Base-by-base conservation (phyloP, 2,797 vertebrate species). In the Mus spretus region DNA sequence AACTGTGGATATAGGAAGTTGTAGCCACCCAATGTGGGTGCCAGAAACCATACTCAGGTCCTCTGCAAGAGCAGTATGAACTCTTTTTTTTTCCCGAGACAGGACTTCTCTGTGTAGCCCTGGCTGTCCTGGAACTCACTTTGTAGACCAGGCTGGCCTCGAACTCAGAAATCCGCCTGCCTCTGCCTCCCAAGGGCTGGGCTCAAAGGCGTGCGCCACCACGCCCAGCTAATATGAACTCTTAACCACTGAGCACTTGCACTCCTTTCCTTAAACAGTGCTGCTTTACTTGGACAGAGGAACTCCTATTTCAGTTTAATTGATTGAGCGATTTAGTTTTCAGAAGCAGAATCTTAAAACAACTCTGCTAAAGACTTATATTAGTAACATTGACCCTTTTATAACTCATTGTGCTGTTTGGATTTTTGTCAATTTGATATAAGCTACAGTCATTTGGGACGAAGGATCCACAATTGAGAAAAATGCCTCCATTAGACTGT, bases 281-380 rank as follows among this genome's bases (percentile, higher is more conserved):
- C 75, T 90, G 57, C 37, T 44, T 79, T 87, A 85, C 89, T 96
- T 87, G 94, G 84, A 82, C 57, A 78, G 81, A 94, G 70, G n/a
- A 97, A 83, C 57, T 63, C 53, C 24, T 63, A 67, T 96, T 88
- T 94, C 91, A 44, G 81, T 96, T 95, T 94, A 94, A 95, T 77
- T 80, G 20, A n/a, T 78, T 92, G 20, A 93, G 65, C 57, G 47
- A 88, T 93, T 59, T 94, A 91, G 93, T 93, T 95, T 75, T 85
- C 50, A 94, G 15, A 90, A 65, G 31, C 10, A 95, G 44, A 92
- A 75, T 24, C 87, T 94, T 95, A 92, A 81, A 93, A 93, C 40
- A 89, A 82, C 44, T 81, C 55, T 22, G 84, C 31, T n/a, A 61
- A 97, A 95, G 47, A 77, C 34, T 47, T 93, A 8, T 74, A 57